A percentile compares a stretch with the other conserved stretches of the same genome.
These are phyloP conservation scores for Pandemis heparana DNA, from an alignment of 2,888 invertebrate genomes.

Conservation along the genomic window DNA sequence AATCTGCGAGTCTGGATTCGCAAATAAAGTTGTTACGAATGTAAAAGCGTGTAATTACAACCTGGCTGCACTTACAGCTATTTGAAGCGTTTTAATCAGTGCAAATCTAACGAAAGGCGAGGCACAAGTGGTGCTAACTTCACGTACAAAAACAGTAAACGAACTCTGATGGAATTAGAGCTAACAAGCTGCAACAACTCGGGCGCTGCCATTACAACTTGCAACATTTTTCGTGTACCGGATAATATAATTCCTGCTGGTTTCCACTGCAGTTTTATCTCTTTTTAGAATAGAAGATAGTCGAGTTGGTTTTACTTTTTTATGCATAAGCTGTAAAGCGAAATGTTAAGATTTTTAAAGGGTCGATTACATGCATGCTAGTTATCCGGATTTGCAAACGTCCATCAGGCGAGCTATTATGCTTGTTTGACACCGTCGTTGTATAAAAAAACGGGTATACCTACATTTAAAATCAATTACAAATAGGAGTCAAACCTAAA, in stretches of 20 bases:
- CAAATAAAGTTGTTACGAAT: slow-evolving; percentile 5
- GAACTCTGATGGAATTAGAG: slow-evolving; percentile 61
- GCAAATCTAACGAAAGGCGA: slow-evolving; percentile 44
- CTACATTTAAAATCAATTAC: too few species aligned
- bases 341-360: background rate
- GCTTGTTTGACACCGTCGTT: too few species aligned
- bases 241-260: slow-evolving; percentile 33
- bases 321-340: too few species aligned
- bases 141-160: slow-evolving; percentile 41
- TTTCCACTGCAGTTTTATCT: slow-evolving; percentile 12
- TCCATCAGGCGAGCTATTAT: too few species aligned
- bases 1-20: background rate
- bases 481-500: too few species aligned
- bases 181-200: slow-evolving; percentile 60
- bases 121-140: slow-evolving; percentile 41
- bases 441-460: too few species aligned
- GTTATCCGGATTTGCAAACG: too few species aligned
- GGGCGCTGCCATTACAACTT: slow-evolving; percentile 51
- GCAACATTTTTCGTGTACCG: slow-evolving; percentile 53
- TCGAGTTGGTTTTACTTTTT: background rate
- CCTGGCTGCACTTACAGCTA: slow-evolving; percentile 45
- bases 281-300: background rate
- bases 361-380: background rate
- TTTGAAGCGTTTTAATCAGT: slow-evolving; percentile 46
- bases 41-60: slow-evolving; percentile 29